Base-by-base conservation (phyloP, 1,140 invertebrate genomes). In the Megalopta genalis region DNA sequence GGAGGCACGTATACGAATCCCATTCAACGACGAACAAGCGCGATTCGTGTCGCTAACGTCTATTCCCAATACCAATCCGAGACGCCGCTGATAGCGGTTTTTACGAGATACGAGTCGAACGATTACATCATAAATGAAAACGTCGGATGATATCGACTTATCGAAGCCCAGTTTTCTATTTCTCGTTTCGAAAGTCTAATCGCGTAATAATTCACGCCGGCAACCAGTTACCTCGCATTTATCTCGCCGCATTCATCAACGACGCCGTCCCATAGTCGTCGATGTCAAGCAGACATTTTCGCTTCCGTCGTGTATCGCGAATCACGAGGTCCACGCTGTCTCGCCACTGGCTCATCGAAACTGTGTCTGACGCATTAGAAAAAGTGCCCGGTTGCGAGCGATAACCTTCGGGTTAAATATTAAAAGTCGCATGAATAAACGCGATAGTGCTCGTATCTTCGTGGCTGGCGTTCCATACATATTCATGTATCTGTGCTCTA, bases 391-490 rank as follows among this genome's bases (percentile, higher is more conserved):
- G 71, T 70, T 67, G 75, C 60, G 75, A 82, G 81, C 86, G 89
- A 87, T 89, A 90, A 91, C 90, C 84, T 87, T 85, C 81, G 87
- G 88, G 89, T 91, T 91, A 91, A 92, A 92, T 92, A 92, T 91
- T 90, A 90, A 91, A 91, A 91, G 88, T 85, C 83, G 88, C 88
- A 90, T 90, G 90, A 92, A 91, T 91, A 91, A 91, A 85, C 87
- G 90, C 85, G 85, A 84, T 88, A 88, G 90, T 85, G 82, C 79
- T 90, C 80, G 86, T 88, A 87, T 87, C 86, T 85, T 83, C 86
- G 83, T 80, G 71, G 81, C 86, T 71, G 83, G 86, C 85, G 82
- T 68, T 49, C 63, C 84, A 90, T 89, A 88, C 89, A 90, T 90
- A 89, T 90, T 91, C 89, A 90, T 88, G 87, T 80, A 84, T 64